A percentile compares a stretch with the other conserved stretches of the same genome.
phyloP scores from a whole-genome alignment of 2,113 vertebrate species.

The Leptobrachium ailaonicum region DNA sequence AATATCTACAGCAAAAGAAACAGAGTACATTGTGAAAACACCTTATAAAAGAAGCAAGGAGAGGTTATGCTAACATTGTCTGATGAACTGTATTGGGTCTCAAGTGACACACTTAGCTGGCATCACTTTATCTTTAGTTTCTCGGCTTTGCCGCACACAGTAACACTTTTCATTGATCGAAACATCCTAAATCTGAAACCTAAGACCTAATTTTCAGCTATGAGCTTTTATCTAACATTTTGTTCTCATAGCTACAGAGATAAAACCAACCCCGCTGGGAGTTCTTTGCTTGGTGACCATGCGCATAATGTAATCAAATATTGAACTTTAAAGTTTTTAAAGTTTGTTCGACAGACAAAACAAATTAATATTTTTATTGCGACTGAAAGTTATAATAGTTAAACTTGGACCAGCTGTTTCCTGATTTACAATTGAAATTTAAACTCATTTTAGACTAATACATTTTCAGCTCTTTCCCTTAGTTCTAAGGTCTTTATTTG shows the following conservation, averaged over 20 bases:
- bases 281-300: no score
- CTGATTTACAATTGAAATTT: no score
- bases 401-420: no score
- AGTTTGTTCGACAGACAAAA: no score
- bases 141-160: background rate
- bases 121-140: background rate
- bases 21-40: background rate
- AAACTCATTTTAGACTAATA: no score
- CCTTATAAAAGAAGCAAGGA: background rate
- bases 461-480: no score
- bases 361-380: no score
- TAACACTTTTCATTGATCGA: background rate
- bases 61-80: background rate
- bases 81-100: slow-evolving; percentile 4
- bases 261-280: no score
- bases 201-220: background rate
- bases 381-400: no score
- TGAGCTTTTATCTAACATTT: background rate
- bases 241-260: background rate
- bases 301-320: no score
- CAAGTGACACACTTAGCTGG: background rate
- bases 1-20: background rate
- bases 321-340: no score
- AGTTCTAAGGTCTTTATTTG: no score
- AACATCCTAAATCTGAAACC: background rate